A percentile compares a stretch with the other conserved stretches of the same genome.
Evolutionary conservation across 2,888 invertebrate genomes (phyloP).

Genomic region (Amiota communis): DNA sequence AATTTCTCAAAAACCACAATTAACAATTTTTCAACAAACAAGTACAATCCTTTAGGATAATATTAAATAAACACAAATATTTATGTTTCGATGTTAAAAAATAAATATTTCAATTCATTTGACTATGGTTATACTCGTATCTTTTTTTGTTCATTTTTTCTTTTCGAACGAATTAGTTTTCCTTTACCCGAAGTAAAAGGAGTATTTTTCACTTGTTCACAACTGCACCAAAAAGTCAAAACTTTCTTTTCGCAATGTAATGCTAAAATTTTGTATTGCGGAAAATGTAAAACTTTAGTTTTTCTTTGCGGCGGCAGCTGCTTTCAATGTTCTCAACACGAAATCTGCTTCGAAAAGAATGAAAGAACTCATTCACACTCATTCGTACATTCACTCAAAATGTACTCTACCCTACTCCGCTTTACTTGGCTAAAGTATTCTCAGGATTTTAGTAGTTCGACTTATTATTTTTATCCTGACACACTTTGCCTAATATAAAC

Average conservation of each 20-base stretch:
- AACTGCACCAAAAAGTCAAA: slow-evolving; percentile 3
- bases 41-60: too few relatives aligned
- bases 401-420: not conserved
- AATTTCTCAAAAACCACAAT: too few relatives aligned
- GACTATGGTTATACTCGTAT: too few relatives aligned
- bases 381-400: not conserved
- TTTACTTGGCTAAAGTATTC: too few relatives aligned
- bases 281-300: slow-evolving; percentile 12
- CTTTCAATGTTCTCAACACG: slow-evolving; percentile 9
- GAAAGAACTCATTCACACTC: not conserved
- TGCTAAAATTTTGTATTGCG: not conserved
- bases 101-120: slow-evolving; percentile 9
- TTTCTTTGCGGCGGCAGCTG: slow-evolving; percentile 7
- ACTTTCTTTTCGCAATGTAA: slow-evolving; percentile 12
- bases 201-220: not conserved
- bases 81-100: too few relatives aligned
- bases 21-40: too few relatives aligned
- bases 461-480: too few relatives aligned
- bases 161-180: not conserved
- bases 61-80: too few relatives aligned
- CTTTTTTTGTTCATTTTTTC: not conserved
- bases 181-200: not conserved
- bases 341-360: not conserved
- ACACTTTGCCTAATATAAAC: too few relatives aligned
- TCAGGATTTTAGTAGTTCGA: too few relatives aligned